Evolutionary conservation across 2,797 vertebrate genomes (phyloP), one percentile per base, ranked within the genome.

Genomic region (Holocentrus rufus): DNA sequence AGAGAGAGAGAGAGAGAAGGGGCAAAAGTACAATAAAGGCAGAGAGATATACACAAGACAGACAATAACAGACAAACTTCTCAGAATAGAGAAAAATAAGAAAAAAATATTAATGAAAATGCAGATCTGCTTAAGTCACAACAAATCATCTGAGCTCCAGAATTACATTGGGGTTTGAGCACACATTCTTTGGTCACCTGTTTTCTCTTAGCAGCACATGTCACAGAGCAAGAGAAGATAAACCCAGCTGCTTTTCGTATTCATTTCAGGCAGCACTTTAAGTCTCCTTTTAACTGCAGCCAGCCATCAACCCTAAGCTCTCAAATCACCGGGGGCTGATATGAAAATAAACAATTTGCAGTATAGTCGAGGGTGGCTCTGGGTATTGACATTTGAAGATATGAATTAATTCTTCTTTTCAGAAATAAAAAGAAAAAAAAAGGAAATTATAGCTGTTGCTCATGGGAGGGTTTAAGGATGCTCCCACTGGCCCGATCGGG

Each of bases 171-270:
- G 79, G 64, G 57, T 84, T 86, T 81, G 72, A 65, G 74, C 61
- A 59, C 70, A 69, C 90, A 93, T 92, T 92, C 88, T 81, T 81
- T 2, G 10, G 85, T 92, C 91, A 92, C 90, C 90, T 93, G 92
- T 90, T 93, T 91, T 90, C 89, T 88, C 84, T 91, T 91, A 90
- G 79, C 84, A 86, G 84, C 87, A 88, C 89, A 86, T 89, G 90
- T 90, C 89, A 87, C 31, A 76, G 81, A 82, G 86, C 69, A 85
- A 90, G 86, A 87, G 87, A 88, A 90, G 85, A 92, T 90, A 87
- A 91, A 90, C 87, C 82, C 92, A 93, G 92, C 92, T 93, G 91
- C 91, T 93, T 92, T 90, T 87, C 74, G 69, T 85, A 88, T 91
- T 90, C 73, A 89, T 87, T 91, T 88, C 83, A 88, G 80, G 77